Percentiles rank a stretch among this genome's conserved stretches.
These are phyloP conservation scores for Cosmopolites sordidus DNA, from an alignment of 2,888 invertebrate species.

Conservation along the genomic window DNA sequence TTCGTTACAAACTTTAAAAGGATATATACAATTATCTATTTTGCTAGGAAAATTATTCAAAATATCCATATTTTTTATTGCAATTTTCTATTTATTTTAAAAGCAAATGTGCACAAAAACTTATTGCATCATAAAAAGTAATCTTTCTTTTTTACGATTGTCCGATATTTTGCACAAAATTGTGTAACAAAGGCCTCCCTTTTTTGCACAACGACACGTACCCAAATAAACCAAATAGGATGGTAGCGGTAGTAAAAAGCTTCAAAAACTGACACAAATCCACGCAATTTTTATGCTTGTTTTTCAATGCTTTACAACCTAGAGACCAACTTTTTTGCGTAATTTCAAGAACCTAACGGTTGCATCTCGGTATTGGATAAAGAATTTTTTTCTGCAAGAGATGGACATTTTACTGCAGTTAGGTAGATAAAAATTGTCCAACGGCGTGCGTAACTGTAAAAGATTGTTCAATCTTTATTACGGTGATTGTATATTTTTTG, in stretches of 20 bases:
- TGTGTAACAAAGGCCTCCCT: conserved; percentile 8
- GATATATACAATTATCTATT: no score
- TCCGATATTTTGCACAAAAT: conserved; percentile 14
- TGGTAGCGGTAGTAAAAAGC: not conserved
- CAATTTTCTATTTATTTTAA: no score
- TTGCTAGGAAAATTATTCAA: no score
- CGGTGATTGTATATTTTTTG: conserved; percentile 11
- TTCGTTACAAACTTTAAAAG: no score
- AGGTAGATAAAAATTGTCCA: conserved; percentile 9
- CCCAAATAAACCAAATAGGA: not conserved
- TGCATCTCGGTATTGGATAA: conserved; percentile 7
- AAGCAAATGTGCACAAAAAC: no score
- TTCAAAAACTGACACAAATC: conserved; percentile 13
- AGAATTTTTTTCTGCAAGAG: conserved; percentile 15
- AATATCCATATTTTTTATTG: no score
- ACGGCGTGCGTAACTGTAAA: conserved; percentile 11
- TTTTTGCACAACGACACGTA: conserved; percentile 7
- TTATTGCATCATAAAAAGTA: not conserved
- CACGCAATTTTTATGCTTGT: conserved; percentile 17
- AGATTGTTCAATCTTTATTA: conserved; percentile 9
- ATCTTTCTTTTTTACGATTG: conserved; percentile 5
- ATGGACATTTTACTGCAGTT: conserved; percentile 8
- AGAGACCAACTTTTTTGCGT: conserved; percentile 11
- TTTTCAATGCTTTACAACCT: conserved; percentile 10
- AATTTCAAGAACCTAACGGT: conserved; percentile 18